Conservation (phyloP, 2,797 vertebrate species). For the Psittacula derbiana region DNA sequence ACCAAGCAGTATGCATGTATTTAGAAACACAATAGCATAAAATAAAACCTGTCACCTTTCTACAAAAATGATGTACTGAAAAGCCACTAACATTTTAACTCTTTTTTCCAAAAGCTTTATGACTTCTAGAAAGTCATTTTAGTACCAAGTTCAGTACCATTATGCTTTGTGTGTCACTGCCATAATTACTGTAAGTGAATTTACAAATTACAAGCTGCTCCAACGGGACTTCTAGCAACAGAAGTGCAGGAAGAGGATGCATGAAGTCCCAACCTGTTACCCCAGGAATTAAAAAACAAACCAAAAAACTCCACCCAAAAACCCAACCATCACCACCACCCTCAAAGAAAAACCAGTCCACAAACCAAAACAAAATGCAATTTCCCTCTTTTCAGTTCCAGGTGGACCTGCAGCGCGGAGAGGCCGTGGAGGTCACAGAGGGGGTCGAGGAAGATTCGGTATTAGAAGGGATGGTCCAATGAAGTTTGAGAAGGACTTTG, state of each 20-base stretch:
- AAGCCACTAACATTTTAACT: neutral
- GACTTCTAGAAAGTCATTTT: neutral
- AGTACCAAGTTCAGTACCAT: neutral
- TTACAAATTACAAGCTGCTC: neutral
- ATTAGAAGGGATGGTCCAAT: conserved; percentile 90
- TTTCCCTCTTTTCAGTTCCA: conserved; percentile 47
- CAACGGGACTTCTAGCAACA: neutral
- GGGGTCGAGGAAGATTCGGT: conserved; percentile 89
- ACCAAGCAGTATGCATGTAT: neutral
- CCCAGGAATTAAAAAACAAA: neutral
- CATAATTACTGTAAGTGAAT: neutral
- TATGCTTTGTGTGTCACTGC: neutral
- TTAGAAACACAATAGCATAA: neutral
- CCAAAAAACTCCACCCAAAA: neutral
- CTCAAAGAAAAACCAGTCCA: neutral
- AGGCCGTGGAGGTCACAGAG: conserved; percentile 85
- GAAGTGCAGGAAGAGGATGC: neutral
- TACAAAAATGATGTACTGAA: neutral
- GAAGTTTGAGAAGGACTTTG: conserved; percentile 99
- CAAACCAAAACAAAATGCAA: neutral
- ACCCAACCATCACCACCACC: neutral
- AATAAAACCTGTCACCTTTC: neutral
- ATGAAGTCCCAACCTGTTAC: neutral
- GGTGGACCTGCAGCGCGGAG: conserved; percentile 78
- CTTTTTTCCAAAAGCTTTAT: neutral